These are phyloP conservation scores for Drosophila lini DNA, from an alignment of 1,140 invertebrate species.

Conservation along the genomic window DNA sequence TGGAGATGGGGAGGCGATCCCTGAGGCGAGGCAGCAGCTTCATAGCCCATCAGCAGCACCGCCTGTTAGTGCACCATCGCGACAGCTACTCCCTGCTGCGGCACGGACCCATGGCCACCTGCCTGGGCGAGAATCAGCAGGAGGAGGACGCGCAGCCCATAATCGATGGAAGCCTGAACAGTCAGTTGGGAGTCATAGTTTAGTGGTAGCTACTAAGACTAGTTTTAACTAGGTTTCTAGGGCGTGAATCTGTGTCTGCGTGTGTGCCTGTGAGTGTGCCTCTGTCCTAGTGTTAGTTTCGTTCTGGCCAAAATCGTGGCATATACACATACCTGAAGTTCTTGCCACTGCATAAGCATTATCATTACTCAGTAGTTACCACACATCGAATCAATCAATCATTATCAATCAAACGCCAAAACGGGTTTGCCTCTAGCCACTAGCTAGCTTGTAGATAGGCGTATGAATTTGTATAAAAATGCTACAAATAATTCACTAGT, in stretches of 20 bases:
- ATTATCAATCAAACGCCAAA: slow-evolving; percentile 62
- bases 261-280: slow-evolving; percentile 3
- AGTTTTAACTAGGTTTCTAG: slow-evolving; percentile 20
- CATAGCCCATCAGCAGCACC: slow-evolving; percentile 89
- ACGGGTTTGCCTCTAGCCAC: slow-evolving; percentile 71
- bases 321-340: slow-evolving; percentile 53
- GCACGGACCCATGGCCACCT: slow-evolving; percentile 64
- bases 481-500: slow-evolving; percentile 82
- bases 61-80: slow-evolving; percentile 85
- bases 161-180: slow-evolving; percentile 51
- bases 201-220: slow-evolving; percentile 7
- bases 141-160: slow-evolving; percentile 77
- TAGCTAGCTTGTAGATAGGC: slow-evolving; percentile 43
- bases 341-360: slow-evolving; percentile 50
- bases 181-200: slow-evolving; percentile 55
- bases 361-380: slow-evolving; percentile 24
- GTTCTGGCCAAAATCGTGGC: slow-evolving; percentile 74
- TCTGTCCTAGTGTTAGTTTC: slow-evolving; percentile 51
- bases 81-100: slow-evolving; percentile 87
- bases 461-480: slow-evolving; percentile 35
- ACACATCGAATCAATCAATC: slow-evolving; percentile 40
- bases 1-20: slow-evolving; percentile 90
- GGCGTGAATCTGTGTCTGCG: slow-evolving; percentile 12
- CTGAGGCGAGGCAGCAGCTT: slow-evolving; percentile 89
- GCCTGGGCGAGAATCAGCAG: slow-evolving; percentile 53